Evolutionary conservation across 2,113 vertebrate species (phyloP).

Genomic region (Cygnus atratus): DNA sequence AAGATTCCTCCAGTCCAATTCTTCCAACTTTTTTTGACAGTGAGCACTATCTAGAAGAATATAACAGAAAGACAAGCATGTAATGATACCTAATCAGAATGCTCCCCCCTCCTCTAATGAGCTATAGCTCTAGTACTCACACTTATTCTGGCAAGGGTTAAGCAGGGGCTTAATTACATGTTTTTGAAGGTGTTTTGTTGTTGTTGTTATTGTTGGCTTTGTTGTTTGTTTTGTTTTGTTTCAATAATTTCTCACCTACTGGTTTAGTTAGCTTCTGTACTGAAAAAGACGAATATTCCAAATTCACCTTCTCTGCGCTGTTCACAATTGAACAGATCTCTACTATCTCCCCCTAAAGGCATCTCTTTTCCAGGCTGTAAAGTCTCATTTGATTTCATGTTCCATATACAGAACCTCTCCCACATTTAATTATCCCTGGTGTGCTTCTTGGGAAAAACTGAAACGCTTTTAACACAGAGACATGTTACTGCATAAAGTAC

Average conservation of each 20-base stretch:
- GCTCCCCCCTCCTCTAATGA: neutral
- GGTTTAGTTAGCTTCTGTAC: neutral
- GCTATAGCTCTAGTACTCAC: neutral
- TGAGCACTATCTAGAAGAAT: neutral
- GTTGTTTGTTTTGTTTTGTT: no score
- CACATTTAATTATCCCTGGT: neutral
- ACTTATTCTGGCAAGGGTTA: neutral
- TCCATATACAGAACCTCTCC: neutral
- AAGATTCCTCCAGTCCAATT: neutral
- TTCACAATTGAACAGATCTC: neutral
- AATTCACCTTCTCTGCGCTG: neutral
- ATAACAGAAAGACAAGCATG: neutral
- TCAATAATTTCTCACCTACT: neutral
- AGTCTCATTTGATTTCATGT: neutral
- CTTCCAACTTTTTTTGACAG: neutral
- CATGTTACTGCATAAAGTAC: neutral
- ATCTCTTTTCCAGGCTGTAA: neutral
- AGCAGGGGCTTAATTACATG: neutral
- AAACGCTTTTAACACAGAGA: neutral
- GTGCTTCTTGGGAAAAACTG: neutral
- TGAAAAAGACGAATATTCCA: neutral
- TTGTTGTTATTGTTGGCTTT: no score
- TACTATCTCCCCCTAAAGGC: neutral
- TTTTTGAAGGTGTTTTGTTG: neutral
- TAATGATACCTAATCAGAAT: neutral